Conservation (phyloP, 2,797 vertebrate genomes). For the Sebastes iracundus region DNA sequence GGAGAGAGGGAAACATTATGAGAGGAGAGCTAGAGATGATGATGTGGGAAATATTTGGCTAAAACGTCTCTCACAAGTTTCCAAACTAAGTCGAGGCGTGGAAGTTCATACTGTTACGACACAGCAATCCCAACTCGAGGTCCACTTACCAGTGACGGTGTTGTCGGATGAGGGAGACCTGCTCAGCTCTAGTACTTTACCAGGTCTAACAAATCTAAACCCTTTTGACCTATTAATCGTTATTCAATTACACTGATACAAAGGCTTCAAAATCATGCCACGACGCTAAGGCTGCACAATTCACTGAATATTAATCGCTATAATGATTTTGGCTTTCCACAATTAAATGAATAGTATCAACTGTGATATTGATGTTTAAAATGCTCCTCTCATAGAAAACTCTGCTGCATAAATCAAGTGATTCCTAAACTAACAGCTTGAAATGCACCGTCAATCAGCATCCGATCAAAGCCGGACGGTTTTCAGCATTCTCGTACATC, state of each 20-base stretch:
- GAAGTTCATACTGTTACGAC: not conserved
- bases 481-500: no score
- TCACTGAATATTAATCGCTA: no score
- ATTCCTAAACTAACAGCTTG: no score
- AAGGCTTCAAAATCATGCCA: not conserved
- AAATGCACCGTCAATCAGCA: no score
- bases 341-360: no score
- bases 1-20: not conserved
- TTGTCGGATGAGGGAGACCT: not conserved
- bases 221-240: not conserved
- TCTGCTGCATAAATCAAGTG: no score
- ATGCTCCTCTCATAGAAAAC: no score
- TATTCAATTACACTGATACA: not conserved
- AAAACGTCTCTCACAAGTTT: conserved; percentile 7
- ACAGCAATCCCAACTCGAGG: not conserved
- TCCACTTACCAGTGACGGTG: not conserved
- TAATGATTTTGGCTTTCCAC: no score
- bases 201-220: not conserved
- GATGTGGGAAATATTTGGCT: not conserved
- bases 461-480: no score
- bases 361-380: no score
- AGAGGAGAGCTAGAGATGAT: not conserved
- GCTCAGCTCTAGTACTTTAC: not conserved
- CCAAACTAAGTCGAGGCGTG: not conserved
- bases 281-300: no score